Evolutionary conservation across 2,113 vertebrate genomes (phyloP), one percentile per base, ranked within the genome.

Genomic region (Lipotes vexillifer): DNA sequence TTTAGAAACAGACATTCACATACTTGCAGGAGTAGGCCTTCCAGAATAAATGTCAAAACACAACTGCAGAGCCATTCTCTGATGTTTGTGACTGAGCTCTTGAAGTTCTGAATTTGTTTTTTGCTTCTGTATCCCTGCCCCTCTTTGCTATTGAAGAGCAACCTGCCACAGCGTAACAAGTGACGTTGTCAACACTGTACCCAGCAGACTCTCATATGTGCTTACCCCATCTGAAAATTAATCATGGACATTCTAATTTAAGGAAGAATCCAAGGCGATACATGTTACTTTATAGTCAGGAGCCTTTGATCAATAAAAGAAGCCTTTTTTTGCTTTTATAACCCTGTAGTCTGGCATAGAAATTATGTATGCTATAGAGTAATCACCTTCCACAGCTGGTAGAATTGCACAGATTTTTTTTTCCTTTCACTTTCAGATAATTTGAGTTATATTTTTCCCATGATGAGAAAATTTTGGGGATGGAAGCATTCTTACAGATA

Each of bases 271-370:
- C 46, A 90, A 80, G 57, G 71, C 72, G 78, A 59, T 68, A 63
- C 31, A 31, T 21, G 1, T 55, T 96, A 69, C 57, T 96, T 96
- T 81, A 91, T 63, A 97, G 88, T 89, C 6, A 71, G n/a, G 4
- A 85, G 5, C 38, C 38, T 98, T 97, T 96, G 96, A 89, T 97
- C 46, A 63, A 44, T 97, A 96, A 96, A 93, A 84, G 27, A 95
- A 83, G 8, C 33, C 44, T 86, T 96, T 57, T 66, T 33, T 49
- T 66, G 27, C 21, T 89, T 88, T 92, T 90, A 91, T 95, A 94
- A 80, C 17, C 29, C 74, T 78, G 3, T 88, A 15, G 52, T 92
- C 61, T 96, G 55, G 6, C 31, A 13, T 2, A 82, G 72, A 75
- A 84, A 92, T 52, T 71, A 85, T 36, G 41, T 90, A 36, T 66